A percentile compares a stretch with the other conserved stretches of the same genome.
Evolutionary conservation across 2,888 invertebrate genomes (phyloP).

Genomic region (Apamea monoglypha): DNA sequence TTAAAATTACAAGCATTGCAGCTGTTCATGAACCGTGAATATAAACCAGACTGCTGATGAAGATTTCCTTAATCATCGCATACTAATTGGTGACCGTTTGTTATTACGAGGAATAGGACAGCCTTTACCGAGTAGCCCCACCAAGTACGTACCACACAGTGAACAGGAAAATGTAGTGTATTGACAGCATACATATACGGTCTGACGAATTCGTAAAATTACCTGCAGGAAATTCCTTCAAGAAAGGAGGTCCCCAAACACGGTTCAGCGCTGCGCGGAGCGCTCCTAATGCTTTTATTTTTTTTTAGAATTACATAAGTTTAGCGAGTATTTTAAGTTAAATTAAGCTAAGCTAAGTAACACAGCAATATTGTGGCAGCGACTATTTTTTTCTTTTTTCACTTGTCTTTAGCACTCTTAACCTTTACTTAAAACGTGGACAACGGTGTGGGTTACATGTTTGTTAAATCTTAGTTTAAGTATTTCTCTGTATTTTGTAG

Average conservation of each 20-base stretch:
- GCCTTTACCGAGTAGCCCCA: neutral
- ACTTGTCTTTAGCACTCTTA: too few relatives aligned
- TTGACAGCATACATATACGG: neutral
- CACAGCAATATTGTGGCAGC: too few relatives aligned
- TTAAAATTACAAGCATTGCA: neutral
- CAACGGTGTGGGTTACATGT: too few relatives aligned
- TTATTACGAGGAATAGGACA: neutral
- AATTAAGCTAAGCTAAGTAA: too few relatives aligned
- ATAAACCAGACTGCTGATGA: neutral
- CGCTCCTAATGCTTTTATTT: neutral
- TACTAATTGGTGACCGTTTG: neutral
- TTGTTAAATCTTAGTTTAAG: too few relatives aligned
- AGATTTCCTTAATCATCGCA: neutral
- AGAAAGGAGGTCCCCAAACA: neutral
- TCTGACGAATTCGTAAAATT: slow-evolving; percentile 1
- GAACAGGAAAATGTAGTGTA: neutral
- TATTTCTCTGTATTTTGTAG: too few relatives aligned
- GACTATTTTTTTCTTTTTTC: too few relatives aligned
- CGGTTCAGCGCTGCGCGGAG: neutral
- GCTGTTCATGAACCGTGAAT: neutral
- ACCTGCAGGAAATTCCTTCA: neutral
- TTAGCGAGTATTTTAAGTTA: too few relatives aligned
- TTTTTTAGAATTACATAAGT: neutral
- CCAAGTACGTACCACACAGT: neutral
- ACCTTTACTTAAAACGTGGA: too few relatives aligned